Evolutionary conservation across 1,140 invertebrate species (phyloP).

Genomic region (Marisa cornuarietis): DNA sequence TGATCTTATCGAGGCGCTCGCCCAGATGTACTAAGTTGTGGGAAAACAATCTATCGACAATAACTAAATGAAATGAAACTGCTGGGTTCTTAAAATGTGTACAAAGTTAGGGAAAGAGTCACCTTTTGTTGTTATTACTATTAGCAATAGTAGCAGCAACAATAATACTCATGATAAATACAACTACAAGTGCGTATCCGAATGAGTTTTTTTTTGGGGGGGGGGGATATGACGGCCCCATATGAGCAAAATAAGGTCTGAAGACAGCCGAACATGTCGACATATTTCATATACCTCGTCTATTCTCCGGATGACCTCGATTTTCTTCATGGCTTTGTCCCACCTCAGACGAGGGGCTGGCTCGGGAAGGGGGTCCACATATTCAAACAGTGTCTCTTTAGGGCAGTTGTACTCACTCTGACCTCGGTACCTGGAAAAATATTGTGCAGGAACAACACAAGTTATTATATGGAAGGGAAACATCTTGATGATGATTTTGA

Average conservation of each 20-base stretch:
- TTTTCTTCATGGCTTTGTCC: conserved; percentile 55
- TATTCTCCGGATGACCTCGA: conserved; percentile 44
- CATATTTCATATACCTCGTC: conserved; percentile 35
- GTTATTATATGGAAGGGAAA: too few species aligned
- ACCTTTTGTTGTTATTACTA: too few species aligned
- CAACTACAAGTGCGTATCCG: neutral
- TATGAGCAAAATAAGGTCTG: too few species aligned
- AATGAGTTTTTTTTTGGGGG: neutral
- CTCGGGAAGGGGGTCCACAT: conserved; percentile 49
- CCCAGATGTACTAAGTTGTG: too few species aligned
- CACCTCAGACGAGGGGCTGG: conserved; percentile 45
- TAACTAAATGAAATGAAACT: too few species aligned
- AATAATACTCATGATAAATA: neutral
- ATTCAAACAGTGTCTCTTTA: conserved; percentile 50
- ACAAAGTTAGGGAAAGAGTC: neutral
- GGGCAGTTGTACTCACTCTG: conserved; percentile 45
- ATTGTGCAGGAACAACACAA: too few species aligned
- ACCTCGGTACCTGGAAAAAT: conserved; percentile 48
- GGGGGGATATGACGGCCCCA: too few species aligned
- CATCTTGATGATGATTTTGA: too few species aligned
- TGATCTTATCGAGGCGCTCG: neutral
- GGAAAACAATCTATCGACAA: too few species aligned
- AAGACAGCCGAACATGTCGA: too few species aligned
- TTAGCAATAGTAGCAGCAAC: too few species aligned
- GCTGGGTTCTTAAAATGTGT: neutral